Base-by-base conservation (phyloP, 1,140 invertebrate genomes). In the Steinernema feltiae region DNA sequence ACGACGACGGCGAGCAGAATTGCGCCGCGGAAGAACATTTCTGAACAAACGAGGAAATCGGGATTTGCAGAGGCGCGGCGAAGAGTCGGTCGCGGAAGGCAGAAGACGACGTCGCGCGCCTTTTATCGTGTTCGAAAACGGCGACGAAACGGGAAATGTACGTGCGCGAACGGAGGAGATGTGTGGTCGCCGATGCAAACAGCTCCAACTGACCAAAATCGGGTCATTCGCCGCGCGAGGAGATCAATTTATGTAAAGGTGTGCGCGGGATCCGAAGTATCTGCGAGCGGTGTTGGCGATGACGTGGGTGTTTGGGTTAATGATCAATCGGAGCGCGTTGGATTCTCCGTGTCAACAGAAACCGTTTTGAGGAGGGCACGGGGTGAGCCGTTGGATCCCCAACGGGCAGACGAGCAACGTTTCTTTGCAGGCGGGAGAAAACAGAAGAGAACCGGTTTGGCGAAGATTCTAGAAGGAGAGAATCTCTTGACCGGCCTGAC, bases 1-100 rank as follows among this genome's bases (percentile, higher is more conserved):
- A 77, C 76, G n/a, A n/a, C n/a, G 69, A 78, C 21, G 32, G 75
- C 31, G 29, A 75, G 69, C 35, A 72, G 69, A 46, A 32, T 15
- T 27, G 53, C 53, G 24, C 12, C 53, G 53, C 53, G 53, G 24
- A 63, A 21, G 24, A 63, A 3, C 53, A 63, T 63, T 63, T 21
- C 24, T 7, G 12, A 12, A 3, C 12, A 15, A n/a, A n/a, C 12
- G 2, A 63, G 53, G 3, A 27, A 3, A 63, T 15, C n/a, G 15
- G 12, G 53, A 63, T 12, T 12, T 27, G 7, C 2, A 63, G 24
- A 7, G 12, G 12, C 15, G 53, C 12, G 35, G 53, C 53, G 53
- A 63, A 27, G 2, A 7, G 24, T 3, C 24, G 53, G 53, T 3
- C 15, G 15, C 53, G 24, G 24, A 63, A 21, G 53, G 53, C 15